phyloP scores from a whole-genome alignment of 1,140 invertebrate species.

The Eriosoma lanigerum region DNA sequence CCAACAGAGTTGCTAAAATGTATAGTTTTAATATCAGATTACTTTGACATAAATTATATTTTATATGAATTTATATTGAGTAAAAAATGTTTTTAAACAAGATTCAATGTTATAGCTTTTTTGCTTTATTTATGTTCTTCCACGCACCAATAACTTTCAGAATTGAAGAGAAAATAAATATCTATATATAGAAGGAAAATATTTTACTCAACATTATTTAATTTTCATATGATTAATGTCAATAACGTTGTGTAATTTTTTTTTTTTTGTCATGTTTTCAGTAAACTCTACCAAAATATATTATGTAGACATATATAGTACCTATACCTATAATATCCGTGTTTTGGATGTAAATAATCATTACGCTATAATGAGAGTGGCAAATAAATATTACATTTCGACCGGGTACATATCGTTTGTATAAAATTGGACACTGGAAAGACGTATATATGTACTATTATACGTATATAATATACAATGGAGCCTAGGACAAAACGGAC shows the following conservation, averaged over 20 bases:
- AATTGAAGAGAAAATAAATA: background rate
- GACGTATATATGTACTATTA: background rate
- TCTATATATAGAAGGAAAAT: background rate
- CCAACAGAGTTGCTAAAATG: too few species aligned
- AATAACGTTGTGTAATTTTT: background rate
- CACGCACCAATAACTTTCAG: background rate
- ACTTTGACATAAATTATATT: background rate
- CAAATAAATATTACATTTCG: constrained; percentile 3
- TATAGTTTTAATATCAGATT: background rate
- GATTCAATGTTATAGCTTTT: constrained; percentile 27
- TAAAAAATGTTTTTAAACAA: constrained; percentile 22
- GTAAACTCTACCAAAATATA: too few species aligned
- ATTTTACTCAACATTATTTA: background rate
- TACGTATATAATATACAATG: background rate
- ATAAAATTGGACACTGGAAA: background rate
- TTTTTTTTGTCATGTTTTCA: too few species aligned
- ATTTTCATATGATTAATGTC: background rate
- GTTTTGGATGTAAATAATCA: background rate
- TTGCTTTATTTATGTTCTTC: background rate
- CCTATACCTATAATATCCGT: too few species aligned
- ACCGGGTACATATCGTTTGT: background rate
- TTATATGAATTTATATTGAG: background rate
- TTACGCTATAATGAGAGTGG: background rate
- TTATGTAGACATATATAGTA: too few species aligned
- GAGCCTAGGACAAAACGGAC: constrained; percentile 6